A percentile compares a stretch with the other conserved stretches of the same genome.
Conservation (phyloP, 2,888 invertebrate genomes). For the Pristionchus arcanus region DNA sequence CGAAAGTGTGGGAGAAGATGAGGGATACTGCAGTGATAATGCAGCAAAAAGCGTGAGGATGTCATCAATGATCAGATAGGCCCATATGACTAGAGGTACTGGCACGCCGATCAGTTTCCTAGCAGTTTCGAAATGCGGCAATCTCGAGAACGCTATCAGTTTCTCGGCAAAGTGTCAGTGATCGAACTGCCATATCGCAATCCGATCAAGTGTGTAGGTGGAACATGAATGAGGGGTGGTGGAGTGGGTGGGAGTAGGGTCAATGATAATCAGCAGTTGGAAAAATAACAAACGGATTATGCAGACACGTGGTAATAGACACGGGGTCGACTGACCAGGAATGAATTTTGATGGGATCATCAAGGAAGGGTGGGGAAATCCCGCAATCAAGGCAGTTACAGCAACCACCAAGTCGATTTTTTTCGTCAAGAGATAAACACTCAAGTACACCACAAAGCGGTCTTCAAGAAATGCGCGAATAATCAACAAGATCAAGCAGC, state of each 20-base stretch:
- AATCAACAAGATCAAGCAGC: not conserved
- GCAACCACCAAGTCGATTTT: no score
- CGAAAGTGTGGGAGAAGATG: not conserved
- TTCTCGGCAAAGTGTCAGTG: not conserved
- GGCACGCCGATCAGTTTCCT: not conserved
- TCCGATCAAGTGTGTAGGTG: not conserved
- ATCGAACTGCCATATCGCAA: not conserved
- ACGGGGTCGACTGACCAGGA: not conserved
- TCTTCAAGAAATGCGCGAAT: no score
- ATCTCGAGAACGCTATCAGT: not conserved
- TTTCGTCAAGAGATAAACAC: no score
- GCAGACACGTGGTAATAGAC: not conserved
- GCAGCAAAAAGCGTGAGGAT: not conserved
- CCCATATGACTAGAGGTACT: not conserved
- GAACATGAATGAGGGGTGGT: not conserved
- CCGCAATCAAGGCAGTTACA: no score
- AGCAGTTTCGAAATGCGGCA: not conserved
- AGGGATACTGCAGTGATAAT: constrained; percentile 5
- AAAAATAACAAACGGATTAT: constrained; percentile 25
- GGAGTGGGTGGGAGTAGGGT: not conserved
- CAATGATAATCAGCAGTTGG: not conserved
- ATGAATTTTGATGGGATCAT: not conserved
- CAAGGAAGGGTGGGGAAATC: no score
- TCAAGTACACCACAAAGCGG: no score
- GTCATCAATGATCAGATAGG: not conserved